Conservation (phyloP, 1,140 invertebrate genomes). For the Drosophila asahinai region DNA sequence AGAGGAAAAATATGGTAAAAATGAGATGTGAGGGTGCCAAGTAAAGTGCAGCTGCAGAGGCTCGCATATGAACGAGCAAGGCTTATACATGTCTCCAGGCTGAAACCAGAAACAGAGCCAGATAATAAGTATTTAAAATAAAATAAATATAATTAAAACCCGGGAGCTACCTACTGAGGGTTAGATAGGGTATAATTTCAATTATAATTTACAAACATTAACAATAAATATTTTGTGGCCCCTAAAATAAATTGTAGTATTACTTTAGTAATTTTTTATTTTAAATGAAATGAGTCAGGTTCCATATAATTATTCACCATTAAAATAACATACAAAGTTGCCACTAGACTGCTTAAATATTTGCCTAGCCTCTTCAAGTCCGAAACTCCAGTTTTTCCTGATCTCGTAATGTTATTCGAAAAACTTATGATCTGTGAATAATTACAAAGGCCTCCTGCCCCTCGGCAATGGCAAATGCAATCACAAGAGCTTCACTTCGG, state of each 20-base stretch:
- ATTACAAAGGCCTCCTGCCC: conserved; percentile 7
- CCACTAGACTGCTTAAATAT: background rate
- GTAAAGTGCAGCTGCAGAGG: conserved; percentile 54
- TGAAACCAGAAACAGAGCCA: too few species aligned
- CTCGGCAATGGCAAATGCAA: conserved; percentile 7
- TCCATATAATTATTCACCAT: background rate
- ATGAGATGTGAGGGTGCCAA: conserved; percentile 6
- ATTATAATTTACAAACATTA: too few species aligned
- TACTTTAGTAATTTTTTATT: too few species aligned
- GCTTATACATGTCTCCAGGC: background rate
- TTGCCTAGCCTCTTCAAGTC: background rate
- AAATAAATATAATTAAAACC: too few species aligned
- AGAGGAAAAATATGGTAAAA: background rate
- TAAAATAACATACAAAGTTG: background rate
- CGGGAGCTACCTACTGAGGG: too few species aligned
- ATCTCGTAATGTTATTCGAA: conserved; percentile 4
- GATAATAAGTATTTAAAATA: background rate
- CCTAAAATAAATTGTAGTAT: background rate
- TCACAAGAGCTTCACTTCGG: conserved; percentile 7
- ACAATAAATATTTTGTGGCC: too few species aligned
- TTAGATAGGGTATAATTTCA: too few species aligned
- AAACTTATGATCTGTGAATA: conserved; percentile 44
- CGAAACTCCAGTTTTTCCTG: background rate
- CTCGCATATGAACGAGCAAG: background rate
- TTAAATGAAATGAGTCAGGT: background rate